Evolutionary conservation across 1,140 invertebrate species (phyloP), one percentile per base, ranked within the genome.

Genomic region (Rhopalosiphum padi): DNA sequence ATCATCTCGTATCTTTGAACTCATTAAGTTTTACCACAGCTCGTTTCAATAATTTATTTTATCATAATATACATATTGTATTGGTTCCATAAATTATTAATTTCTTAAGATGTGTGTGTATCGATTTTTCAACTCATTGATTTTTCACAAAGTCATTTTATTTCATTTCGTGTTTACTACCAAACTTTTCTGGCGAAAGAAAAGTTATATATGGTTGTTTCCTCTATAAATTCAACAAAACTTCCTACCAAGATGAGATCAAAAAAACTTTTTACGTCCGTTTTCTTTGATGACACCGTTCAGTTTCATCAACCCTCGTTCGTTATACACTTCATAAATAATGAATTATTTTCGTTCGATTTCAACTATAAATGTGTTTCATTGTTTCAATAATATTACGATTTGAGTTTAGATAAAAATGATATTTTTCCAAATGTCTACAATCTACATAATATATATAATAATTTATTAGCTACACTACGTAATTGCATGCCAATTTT

Each of bases 221-320:
- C 46, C 90, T n/a, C n/a, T 53, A 82, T 48, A 46, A 92, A 85
- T 83, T 53, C 83, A 82, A 41, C 91, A 53, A 92, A 92, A 92
- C 91, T 92, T 92, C 46, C 46, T 37, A 46, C 83, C 35, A 35
- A 89, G 48, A 89, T n/a, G 51, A 55, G n/a, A 37, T 48, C 48
- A 82, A 43, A 85, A 92, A 83, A 92, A 92, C 77, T 92, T 92
- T 91, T 83, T 48, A 48, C 46, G 41, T 92, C n/a, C n/a, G 43
- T 92, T 91, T 51, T 92, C 46, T 25, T 30, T 53, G n/a, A 89
- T 37, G 87, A 53, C 48, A 53, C 87, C 87, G 43, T 37, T 89
- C 87, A n/a, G 87, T 51, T 41, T 89, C n/a, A 22, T 48, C 43
- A 88, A 88, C 46, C 86, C 7, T 85, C 5, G 15, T 53, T 53